Evolutionary conservation across 2,113 vertebrate species (phyloP), one percentile per base, ranked within the genome.

Genomic region (Cryptomyrus ogoouensis): DNA sequence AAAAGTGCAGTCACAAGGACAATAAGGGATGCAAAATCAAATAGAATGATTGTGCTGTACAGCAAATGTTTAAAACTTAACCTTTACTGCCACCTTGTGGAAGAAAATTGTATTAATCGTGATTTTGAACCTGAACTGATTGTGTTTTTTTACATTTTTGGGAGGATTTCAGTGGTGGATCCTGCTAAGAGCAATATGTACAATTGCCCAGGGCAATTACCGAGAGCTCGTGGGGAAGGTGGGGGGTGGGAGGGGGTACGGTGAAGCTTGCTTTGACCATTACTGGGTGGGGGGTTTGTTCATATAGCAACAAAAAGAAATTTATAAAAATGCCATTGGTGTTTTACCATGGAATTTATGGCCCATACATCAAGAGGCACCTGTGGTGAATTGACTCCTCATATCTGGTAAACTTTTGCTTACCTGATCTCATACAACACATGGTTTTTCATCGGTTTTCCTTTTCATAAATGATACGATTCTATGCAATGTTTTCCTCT

Each of bases 81-180:
- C 66, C 50, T 91, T n/a, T 89, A 58, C 66, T 91, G 12, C 92
- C 95, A 94, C 44, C 95, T 93, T 88, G 93, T 94, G 95, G 93
- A 2, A 42, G 39, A 2, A 88, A 42, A 44, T 47, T 35, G 24
- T 10, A 84, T 84, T 5, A 42, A 39, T 77, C 31, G 4, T 15
- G 74, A 19, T 49, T 84, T 27, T 24, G 21, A 84, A 27, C 15
- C 2, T 42, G 77, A 6, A 80, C 8, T 1, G n/a, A 42, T 66
- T n/a, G 24, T 27, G 21, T 2, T 24, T 62, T 62, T n/a, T 62
- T 10, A n/a, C 1, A 10, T 66, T 27, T 27, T 66, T 27, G 21
- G n/a, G 62, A 13, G n/a, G 66, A 13, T 13, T 70, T 70, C 66
- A n/a, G 66, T 27, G 27, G 21, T 58, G 56, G 24, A 62, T 62